phyloP scores from a whole-genome alignment of 2,797 vertebrate genomes.

The Chelon auratus region DNA sequence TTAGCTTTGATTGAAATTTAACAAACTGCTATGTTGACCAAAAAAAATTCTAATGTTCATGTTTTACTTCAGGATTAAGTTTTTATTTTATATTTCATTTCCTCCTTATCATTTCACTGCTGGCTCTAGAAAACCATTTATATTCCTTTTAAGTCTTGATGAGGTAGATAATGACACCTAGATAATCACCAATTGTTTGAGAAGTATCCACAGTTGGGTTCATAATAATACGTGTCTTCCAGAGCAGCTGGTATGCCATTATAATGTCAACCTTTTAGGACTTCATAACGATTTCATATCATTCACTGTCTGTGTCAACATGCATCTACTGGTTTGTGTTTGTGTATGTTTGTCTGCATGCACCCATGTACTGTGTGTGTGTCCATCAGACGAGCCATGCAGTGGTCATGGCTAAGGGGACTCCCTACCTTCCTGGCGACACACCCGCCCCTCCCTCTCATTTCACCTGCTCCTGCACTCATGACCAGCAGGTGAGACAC shows the following conservation, averaged over 20 bases:
- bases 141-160: too few relatives aligned
- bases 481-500: constrained; percentile 90
- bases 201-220: neutral
- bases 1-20: too few relatives aligned
- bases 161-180: too few relatives aligned
- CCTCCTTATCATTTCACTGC: too few relatives aligned
- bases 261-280: constrained; percentile 15
- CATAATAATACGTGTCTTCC: neutral
- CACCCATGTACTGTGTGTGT: constrained; percentile 20
- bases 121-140: too few relatives aligned
- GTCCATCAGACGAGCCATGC: constrained; percentile 81
- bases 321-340: neutral
- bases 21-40: too few relatives aligned
- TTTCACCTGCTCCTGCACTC: constrained; percentile 88
- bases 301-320: constrained; percentile 17
- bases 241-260: neutral
- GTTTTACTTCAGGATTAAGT: too few relatives aligned
- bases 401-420: constrained; percentile 84
- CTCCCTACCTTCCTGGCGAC: constrained; percentile 74
- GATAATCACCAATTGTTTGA: too few relatives aligned
- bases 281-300: constrained; percentile 46
- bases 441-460: constrained; percentile 81
- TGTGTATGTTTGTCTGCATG: neutral
- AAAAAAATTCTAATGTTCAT: too few relatives aligned
- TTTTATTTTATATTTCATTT: too few relatives aligned